Conservation (phyloP, 2,797 vertebrate species). For the Bovichtus variegatus region DNA sequence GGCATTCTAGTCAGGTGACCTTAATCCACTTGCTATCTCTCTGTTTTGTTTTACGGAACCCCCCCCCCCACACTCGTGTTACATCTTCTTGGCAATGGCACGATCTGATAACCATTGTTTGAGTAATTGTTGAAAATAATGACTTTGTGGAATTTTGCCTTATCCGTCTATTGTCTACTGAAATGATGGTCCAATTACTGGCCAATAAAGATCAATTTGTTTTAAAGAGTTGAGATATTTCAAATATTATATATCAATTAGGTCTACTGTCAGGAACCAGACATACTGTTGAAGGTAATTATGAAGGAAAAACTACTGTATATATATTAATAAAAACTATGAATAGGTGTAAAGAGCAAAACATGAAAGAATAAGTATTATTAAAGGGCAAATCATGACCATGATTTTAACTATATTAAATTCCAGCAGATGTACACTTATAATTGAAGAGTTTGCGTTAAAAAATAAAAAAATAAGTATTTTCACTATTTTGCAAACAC, state of each 20-base stretch:
- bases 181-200: slow-evolving; percentile 41
- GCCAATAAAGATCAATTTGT: slow-evolving; percentile 22
- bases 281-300: neutral
- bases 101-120: slow-evolving; percentile 57
- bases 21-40: slow-evolving; percentile 74
- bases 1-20: slow-evolving; percentile 76
- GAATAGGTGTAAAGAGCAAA: neutral
- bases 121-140: slow-evolving; percentile 55
- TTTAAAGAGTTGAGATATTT: slow-evolving; percentile 9
- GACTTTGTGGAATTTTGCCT: slow-evolving; percentile 28
- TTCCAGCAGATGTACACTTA: neutral
- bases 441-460: neutral
- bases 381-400: neutral
- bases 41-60: slow-evolving; percentile 64
- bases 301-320: neutral
- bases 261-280: neutral
- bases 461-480: neutral
- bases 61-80: slow-evolving; percentile 27
- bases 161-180: slow-evolving; percentile 40
- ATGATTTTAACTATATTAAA: neutral
- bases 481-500: neutral
- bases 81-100: slow-evolving; percentile 49
- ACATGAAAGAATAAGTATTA: neutral
- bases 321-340: neutral
- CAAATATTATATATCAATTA: slow-evolving; percentile 5